Evolutionary conservation across 2,797 vertebrate species (phyloP).

Genomic region (Enteromius fasciolatus): DNA sequence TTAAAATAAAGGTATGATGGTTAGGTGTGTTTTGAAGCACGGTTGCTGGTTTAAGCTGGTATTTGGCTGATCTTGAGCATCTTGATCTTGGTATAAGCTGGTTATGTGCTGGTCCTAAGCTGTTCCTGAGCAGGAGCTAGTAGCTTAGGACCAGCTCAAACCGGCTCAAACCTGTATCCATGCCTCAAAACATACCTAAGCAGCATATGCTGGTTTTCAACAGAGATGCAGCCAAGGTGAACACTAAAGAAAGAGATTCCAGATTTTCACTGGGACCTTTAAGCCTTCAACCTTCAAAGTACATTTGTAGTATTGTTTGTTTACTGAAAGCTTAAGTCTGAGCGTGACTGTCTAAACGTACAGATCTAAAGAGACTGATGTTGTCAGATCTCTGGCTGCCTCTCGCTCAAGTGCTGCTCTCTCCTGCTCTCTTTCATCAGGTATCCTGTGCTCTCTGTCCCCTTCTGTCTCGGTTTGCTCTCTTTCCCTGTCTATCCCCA

Average conservation of each 20-base stretch:
- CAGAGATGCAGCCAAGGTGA: neutral
- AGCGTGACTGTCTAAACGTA: conserved; percentile 53
- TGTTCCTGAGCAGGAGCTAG: neutral
- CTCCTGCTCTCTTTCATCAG: conserved; percentile 50
- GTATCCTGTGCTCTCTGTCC: conserved; percentile 33
- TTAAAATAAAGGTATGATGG: neutral
- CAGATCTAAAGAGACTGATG: conserved; percentile 60
- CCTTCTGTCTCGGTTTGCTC: conserved; percentile 51
- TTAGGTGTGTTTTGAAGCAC: neutral
- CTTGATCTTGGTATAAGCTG: no score
- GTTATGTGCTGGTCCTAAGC: neutral
- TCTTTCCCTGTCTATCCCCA: conserved; percentile 50
- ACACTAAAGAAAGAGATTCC: neutral
- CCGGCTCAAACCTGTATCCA: neutral
- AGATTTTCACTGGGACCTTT: neutral
- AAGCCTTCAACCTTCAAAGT: neutral
- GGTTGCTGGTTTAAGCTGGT: neutral
- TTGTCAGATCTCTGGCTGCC: conserved; percentile 56
- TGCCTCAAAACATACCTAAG: neutral
- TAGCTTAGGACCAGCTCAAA: neutral
- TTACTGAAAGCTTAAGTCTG: neutral
- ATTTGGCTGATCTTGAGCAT: no score
- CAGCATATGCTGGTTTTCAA: neutral
- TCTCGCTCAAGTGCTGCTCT: conserved; percentile 50
- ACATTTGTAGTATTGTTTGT: neutral